Base-by-base conservation (phyloP, 2,113 vertebrate genomes). In the Zosterops pallidus region DNA sequence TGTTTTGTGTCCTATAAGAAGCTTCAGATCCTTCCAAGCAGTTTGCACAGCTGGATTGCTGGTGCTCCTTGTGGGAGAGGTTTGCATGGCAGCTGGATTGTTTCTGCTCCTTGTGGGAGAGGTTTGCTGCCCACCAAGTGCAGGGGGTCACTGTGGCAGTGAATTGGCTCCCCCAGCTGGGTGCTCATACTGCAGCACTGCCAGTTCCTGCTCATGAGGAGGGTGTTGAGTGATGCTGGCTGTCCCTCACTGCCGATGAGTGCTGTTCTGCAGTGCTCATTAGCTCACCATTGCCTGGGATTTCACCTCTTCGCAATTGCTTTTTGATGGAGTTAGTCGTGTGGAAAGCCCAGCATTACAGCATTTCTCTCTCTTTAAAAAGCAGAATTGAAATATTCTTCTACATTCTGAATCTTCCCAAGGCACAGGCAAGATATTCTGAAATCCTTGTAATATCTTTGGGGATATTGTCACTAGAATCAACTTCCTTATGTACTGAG, bases 111-210 rank as follows among this genome's bases (percentile, higher is more conserved):
- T 47, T 47, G 47, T 52, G 46, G 42, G 29, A 83, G 49, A 6
- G 17, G 33, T 85, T 56, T 44, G 31, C 67, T 79, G 80, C 21
- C 46, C 6, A 6, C 4, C 46, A 49, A 47, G 33, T 24, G 19
- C 53, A 59, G 33, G 26, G 44, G n/a, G 26, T 29, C 6, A 8
- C 7, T 4, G 13, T 33, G 35, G 12, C 56, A 26, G 52, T 29
- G 80, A 28, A 9, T 9, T 31, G 10, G 9, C 13, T 6, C 7
- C 22, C 22, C 17, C 1, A 1, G 29, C 59, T 64, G 33, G 0
- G 5, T 28, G 13, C 13, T 3, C 25, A 31, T 20, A 2, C 21
- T 35, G 41, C 71, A 41, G 52, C 18, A 12, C 60, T 70, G 26
- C 18, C 9, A 5, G 14, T 37, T 29, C 25, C 37, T 37, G 57